Base-by-base conservation (phyloP, 2,113 vertebrate genomes). In the Varanus komodoensis region DNA sequence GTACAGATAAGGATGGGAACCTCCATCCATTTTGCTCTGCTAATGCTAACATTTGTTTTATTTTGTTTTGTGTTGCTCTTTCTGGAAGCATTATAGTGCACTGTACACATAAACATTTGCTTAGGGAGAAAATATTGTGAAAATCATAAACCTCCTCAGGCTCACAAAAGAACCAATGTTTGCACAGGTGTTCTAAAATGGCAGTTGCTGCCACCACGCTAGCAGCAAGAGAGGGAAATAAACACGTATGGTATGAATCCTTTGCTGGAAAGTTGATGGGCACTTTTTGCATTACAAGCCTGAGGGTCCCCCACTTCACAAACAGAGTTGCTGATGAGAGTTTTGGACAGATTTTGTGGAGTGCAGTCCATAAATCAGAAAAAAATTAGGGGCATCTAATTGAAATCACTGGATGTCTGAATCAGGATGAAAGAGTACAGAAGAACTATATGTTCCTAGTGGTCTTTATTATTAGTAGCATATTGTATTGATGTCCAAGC, bases 21-120 rank as follows among this genome's bases (percentile, higher is more conserved):
- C 38, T n/a, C n/a, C 67, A 44, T 71, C 78, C 67, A 73, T 54
- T 82, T 82, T 71, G 23, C n/a, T 88, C 48, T 82, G 15, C 67
- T 88, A 82, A 88, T 88, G 78, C 68, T 88, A 88, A 88, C 80
- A 89, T 73, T 52, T 82, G 79, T 44, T 52, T 57, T 79, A 57
- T 80, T 88, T 68, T 68, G 77, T 88, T 88, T 44, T 88, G 81
- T 25, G 52, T n/a, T 52, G 25, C n/a, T 52, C 69, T 32, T 25
- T 69, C 61, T 69, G 69, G 34, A 21, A 80, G 32, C 64, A 54
- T 67, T 69, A 64, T 69, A 69, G 86, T 87, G 79, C 77, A 80
- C 86, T 68, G 69, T 69, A 48, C 80, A 25, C 75, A 67, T 87
- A 87, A 87, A 87, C 44, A 80, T 80, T 68, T 88, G 61, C 64